A percentile compares a stretch with the other conserved stretches of the same genome.
phyloP scores from a whole-genome alignment of 2,888 invertebrate species.

The Trichogramma dendrolimi region DNA sequence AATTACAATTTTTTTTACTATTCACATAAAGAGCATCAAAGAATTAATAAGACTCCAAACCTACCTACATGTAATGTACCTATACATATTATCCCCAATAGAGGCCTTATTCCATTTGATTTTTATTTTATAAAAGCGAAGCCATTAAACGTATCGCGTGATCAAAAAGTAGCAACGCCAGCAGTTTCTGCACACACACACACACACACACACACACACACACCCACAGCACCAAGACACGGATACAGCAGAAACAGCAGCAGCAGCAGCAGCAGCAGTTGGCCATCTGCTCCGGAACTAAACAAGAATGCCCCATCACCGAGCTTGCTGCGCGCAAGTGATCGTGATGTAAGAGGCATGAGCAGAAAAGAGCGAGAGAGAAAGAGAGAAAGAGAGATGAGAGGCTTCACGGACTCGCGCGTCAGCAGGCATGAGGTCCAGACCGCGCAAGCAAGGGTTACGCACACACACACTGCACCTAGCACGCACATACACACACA shows the following conservation, averaged over 20 bases:
- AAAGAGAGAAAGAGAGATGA: slow-evolving; percentile 11
- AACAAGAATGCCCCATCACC: slow-evolving; percentile 36
- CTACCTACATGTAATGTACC: not conserved
- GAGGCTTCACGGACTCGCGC: not conserved
- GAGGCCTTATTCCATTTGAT: slow-evolving; percentile 32
- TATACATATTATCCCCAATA: not conserved
- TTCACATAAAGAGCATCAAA: not conserved
- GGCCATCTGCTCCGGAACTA: slow-evolving; percentile 45
- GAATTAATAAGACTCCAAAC: not conserved
- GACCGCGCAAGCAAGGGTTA: too few species aligned
- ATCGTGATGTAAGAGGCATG: slow-evolving; percentile 32
- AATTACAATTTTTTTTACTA: too few species aligned
- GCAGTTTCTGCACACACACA: too few species aligned
- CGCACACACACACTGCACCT: too few species aligned
- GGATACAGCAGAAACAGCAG: too few species aligned
- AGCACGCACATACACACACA: too few species aligned
- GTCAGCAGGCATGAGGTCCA: too few species aligned
- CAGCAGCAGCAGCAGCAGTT: slow-evolving; percentile 12
- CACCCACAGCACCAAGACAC: too few species aligned
- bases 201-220: slow-evolving; percentile 2
- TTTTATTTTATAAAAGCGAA: slow-evolving; percentile 30
- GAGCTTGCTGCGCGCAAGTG: not conserved
- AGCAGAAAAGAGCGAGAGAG: slow-evolving; percentile 1
- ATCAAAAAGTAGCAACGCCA: too few species aligned
- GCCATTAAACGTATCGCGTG: slow-evolving; percentile 34